These are phyloP conservation scores for Microtus oregoni DNA, from an alignment of 2,113 vertebrate genomes.

Conservation along the genomic window DNA sequence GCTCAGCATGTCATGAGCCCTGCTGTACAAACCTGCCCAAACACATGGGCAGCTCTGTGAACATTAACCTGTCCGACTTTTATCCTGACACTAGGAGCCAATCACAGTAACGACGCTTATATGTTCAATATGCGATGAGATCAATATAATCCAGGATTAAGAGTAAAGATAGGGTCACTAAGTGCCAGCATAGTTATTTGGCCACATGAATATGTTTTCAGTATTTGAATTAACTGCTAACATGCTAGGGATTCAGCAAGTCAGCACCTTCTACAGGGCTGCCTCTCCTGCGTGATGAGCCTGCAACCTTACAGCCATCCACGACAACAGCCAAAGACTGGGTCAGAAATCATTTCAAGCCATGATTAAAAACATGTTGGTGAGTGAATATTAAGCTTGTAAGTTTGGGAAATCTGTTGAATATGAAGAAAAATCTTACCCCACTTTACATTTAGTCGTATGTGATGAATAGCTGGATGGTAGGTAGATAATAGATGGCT, in stretches of 20 bases:
- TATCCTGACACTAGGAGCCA: background rate
- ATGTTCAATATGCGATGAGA: background rate
- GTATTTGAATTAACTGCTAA: background rate
- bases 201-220: background rate
- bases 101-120: background rate
- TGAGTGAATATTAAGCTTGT: conserved; percentile 13
- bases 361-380: background rate
- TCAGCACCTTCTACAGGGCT: background rate
- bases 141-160: background rate
- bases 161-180: background rate
- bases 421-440: background rate
- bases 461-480: background rate
- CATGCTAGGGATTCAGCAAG: background rate
- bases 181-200: background rate
- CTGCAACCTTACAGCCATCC: background rate
- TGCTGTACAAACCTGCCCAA: background rate
- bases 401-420: background rate
- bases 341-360: conserved; percentile 1
- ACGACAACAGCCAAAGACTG: background rate
- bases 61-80: background rate
- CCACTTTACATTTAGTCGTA: background rate
- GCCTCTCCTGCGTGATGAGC: background rate
- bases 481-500: background rate
- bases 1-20: rapidly evolving
- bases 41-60: background rate